Evolutionary conservation across 2,113 vertebrate species (phyloP).

Genomic region (Gasterosteus aculeatus): DNA sequence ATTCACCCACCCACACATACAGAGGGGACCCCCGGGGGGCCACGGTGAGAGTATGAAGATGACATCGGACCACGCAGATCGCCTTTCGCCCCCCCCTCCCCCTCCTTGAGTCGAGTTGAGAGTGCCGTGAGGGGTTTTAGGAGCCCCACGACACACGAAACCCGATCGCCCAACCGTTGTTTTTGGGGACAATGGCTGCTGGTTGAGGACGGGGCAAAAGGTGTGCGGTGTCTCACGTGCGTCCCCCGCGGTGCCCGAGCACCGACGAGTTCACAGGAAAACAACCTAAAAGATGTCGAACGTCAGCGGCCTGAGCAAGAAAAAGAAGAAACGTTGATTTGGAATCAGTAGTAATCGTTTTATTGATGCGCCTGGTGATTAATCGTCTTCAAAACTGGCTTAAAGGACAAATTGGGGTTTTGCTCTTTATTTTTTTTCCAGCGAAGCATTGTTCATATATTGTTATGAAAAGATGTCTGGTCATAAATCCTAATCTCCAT

Average conservation of each 20-base stretch:
- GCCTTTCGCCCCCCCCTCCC: constrained; percentile 66
- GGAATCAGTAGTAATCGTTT: neutral
- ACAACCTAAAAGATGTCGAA: constrained; percentile 42
- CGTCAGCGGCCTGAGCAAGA: constrained; percentile 29
- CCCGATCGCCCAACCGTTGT: constrained; percentile 72
- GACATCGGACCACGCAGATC: constrained; percentile 73
- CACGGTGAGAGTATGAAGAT: constrained; percentile 60
- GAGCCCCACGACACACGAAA: constrained; percentile 66
- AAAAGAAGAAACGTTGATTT: neutral
- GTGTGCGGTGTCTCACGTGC: constrained; percentile 53
- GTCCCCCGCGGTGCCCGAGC: constrained; percentile 56
- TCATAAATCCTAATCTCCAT: no score
- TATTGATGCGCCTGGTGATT: neutral
- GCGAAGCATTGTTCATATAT: no score
- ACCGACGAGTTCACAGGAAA: constrained; percentile 40
- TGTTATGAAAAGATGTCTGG: neutral
- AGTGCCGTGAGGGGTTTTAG: constrained; percentile 54
- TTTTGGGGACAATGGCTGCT: constrained; percentile 70
- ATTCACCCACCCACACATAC: constrained; percentile 45
- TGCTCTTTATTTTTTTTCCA: neutral
- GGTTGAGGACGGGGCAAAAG: constrained; percentile 58
- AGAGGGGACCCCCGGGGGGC: constrained; percentile 51
- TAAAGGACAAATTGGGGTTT: no score
- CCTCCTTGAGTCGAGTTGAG: constrained; percentile 56
- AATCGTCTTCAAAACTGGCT: neutral